phyloP scores from a whole-genome alignment of 2,888 invertebrate genomes.

The Cylindroiulus punctatus region DNA sequence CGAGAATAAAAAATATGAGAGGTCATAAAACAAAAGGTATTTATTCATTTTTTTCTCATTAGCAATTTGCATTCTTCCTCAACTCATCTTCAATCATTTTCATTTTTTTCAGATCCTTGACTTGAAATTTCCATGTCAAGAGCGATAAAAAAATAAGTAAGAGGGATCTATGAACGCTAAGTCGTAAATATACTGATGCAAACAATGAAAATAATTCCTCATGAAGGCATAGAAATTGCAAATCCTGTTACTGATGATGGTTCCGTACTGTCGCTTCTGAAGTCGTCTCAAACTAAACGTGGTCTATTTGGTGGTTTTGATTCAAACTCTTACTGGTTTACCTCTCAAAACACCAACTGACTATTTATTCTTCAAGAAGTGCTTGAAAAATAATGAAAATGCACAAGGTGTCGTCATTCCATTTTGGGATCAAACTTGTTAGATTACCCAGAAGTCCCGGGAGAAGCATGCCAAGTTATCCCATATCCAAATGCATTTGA shows the following conservation, averaged over 20 bases:
- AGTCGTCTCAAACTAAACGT: too few relatives aligned
- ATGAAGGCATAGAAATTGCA: neutral
- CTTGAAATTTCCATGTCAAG: conserved; percentile 11
- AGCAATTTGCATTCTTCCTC: conserved; percentile 18
- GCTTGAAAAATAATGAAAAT: too few relatives aligned
- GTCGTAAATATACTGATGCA: conserved; percentile 18
- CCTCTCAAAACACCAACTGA: too few relatives aligned
- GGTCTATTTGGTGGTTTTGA: too few relatives aligned
- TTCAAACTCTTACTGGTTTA: too few relatives aligned
- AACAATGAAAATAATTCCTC: neutral
- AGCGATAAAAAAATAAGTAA: conserved; percentile 8
- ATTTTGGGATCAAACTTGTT: too few relatives aligned
- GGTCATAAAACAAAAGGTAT: conserved; percentile 18
- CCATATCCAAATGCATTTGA: too few relatives aligned
- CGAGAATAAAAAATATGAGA: neutral
- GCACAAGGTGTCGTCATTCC: too few relatives aligned
- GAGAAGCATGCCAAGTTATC: too few relatives aligned
- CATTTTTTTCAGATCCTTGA: conserved; percentile 3
- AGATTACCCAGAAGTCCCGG: too few relatives aligned
- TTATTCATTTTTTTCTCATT: conserved; percentile 18
- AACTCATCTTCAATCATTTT: conserved; percentile 18
- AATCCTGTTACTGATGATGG: neutral
- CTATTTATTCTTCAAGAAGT: too few relatives aligned
- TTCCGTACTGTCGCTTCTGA: neutral
- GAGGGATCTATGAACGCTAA: conserved; percentile 2